Evolutionary conservation across 2,113 vertebrate genomes (phyloP), one percentile per base, ranked within the genome.

Genomic region (Corvus cornix): DNA sequence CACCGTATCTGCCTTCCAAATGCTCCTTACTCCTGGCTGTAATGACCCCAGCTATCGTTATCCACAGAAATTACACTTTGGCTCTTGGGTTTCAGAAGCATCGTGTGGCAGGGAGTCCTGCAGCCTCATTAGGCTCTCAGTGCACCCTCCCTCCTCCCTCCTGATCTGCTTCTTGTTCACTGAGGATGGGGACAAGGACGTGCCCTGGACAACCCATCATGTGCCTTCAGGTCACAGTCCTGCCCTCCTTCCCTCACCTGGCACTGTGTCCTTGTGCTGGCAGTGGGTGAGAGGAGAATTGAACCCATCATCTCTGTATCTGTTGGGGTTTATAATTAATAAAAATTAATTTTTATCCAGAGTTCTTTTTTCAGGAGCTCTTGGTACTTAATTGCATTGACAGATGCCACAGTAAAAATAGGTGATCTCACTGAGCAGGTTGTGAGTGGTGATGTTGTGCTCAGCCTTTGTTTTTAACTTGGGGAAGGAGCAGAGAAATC

Each of bases 51-150:
- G 79, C 35, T 77, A 64, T 89, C 67, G 20, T 75, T 89, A 84
- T 16, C 76, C 64, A 31, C 56, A 78, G 44, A 35, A 84, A 59
- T 89, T 37, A 91, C 69, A 46, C 83, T 78, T 76, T 69, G 88
- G 52, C 74, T 90, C 86, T 90, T 72, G 82, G 53, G 37, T 95
- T 96, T 83, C 90, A 76, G 69, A 19, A 76, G 49, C 81, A 39
- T 20, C 2, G 0, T 55, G 64, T 58, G 60, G 87, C 78, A 15
- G 53, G 0, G 74, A 64, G 51, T 60, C 58, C 56, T 22, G 70
- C 74, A 69, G 63, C 83, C 72, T 81, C 76, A 10, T 80, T 19
- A 77, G 79, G 56, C 46, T 73, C 79, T 39, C 62, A 11, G 33
- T 17, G 8, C 3, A 4, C 46, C 44, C 73, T 84, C 70, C 44